Percentiles rank a stretch among this genome's conserved stretches.
Evolutionary conservation across 2,888 invertebrate species (phyloP).

Genomic region (Cantharis rufa): DNA sequence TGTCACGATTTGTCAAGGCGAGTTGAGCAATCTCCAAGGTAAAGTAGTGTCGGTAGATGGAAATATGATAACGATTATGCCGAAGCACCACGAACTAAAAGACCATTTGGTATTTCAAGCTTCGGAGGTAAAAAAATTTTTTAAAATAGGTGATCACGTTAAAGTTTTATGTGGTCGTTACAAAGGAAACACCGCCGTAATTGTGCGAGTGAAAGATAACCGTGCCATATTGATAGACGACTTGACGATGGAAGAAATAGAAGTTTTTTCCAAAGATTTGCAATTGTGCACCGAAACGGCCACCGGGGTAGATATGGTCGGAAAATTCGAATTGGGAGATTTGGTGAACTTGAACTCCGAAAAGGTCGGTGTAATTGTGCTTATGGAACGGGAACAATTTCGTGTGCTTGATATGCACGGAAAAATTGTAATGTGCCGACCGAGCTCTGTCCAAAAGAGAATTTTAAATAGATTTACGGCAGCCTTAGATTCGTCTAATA

Average conservation of each 20-base stretch:
- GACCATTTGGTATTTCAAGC: constrained; percentile 94
- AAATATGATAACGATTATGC: constrained; percentile 94
- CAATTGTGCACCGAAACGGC: constrained; percentile 98
- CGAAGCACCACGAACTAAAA: constrained; percentile 94
- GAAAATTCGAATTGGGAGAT: constrained; percentile 99
- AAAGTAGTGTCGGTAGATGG: constrained; percentile 95
- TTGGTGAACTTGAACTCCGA: constrained; percentile 93
- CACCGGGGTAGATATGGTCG: constrained; percentile 96
- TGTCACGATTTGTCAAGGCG: constrained; percentile 95
- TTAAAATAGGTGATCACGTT: constrained; percentile 97
- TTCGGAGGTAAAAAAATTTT: constrained; percentile 89
- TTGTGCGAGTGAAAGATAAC: constrained; percentile 92
- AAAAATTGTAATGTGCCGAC: constrained; percentile 91
- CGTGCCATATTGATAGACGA: constrained; percentile 94
- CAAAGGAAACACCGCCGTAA: constrained; percentile 96
- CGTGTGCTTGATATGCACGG: constrained; percentile 97
- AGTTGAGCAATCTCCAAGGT: constrained; percentile 94
- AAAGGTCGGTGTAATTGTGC: constrained; percentile 96
- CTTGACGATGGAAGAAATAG: constrained; percentile 96
- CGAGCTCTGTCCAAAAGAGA: constrained; percentile 90
- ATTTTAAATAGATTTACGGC: constrained; percentile 88
- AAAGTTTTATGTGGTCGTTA: constrained; percentile 86
- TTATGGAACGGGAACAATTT: constrained; percentile 95
- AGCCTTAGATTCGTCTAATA: constrained; percentile 92
- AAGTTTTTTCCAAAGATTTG: constrained; percentile 88